Evolutionary conservation across 2,888 invertebrate species (phyloP).

Genomic region (Urechis unicinctus): DNA sequence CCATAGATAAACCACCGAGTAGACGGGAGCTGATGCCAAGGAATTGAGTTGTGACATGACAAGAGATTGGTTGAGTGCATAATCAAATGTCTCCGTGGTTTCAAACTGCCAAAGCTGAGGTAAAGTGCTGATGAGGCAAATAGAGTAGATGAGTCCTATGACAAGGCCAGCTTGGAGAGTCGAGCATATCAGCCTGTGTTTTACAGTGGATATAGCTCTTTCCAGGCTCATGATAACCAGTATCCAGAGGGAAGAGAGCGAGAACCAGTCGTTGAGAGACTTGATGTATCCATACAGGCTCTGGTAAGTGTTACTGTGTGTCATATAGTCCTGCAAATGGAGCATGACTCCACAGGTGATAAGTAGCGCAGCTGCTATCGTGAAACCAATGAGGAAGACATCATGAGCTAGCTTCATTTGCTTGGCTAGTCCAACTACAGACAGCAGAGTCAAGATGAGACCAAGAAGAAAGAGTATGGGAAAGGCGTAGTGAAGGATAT

Average conservation of each 20-base stretch:
- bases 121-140: constrained; percentile 39
- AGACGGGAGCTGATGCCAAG: constrained; percentile 32
- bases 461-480: no score
- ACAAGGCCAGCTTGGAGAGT: constrained; percentile 37
- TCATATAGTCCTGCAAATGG: constrained; percentile 35
- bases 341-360: constrained; percentile 27
- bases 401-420: constrained; percentile 31
- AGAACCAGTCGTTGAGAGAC: constrained; percentile 40
- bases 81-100: constrained; percentile 22
- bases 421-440: constrained; percentile 33
- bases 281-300: constrained; percentile 34
- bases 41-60: constrained; percentile 28
- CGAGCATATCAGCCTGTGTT: constrained; percentile 28
- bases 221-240: constrained; percentile 40
- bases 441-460: constrained; percentile 33
- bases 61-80: constrained; percentile 22
- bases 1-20: constrained; percentile 43
- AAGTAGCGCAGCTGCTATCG: constrained; percentile 29
- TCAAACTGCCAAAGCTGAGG: constrained; percentile 46
- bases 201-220: constrained; percentile 33
- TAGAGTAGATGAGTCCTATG: constrained; percentile 33
- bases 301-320: constrained; percentile 27
- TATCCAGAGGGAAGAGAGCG: constrained; percentile 42
- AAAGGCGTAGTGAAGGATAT: constrained; percentile 17
- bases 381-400: constrained; percentile 39